Percentiles rank a stretch among this genome's conserved stretches.
Conservation (phyloP, 2,113 vertebrate species). For the Apodemus sylvaticus region DNA sequence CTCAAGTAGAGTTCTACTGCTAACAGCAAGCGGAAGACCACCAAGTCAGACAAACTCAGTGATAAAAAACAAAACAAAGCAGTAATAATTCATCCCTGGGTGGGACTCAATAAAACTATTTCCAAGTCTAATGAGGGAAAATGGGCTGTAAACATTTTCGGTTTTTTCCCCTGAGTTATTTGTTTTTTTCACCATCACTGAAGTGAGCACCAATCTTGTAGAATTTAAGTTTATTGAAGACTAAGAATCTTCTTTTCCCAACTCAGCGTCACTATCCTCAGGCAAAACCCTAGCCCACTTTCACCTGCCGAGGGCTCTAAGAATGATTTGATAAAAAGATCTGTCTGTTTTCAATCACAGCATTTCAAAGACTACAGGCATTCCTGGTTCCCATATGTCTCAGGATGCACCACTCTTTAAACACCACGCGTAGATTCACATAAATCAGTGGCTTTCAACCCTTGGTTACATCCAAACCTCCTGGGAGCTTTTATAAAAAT, state of each 20-base stretch:
- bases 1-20: neutral
- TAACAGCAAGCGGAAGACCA: neutral
- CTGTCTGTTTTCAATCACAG: neutral
- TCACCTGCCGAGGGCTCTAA: neutral
- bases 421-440: neutral
- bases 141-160: neutral
- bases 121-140: slow-evolving; percentile 26
- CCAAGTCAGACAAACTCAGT: neutral
- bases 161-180: neutral
- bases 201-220: neutral
- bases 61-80: neutral
- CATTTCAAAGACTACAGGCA: neutral
- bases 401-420: neutral
- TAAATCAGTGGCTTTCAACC: neutral
- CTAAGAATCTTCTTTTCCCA: neutral
- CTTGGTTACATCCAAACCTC: neutral
- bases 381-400: neutral
- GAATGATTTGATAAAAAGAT: neutral
- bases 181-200: neutral
- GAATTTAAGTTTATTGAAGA: neutral
- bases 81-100: neutral
- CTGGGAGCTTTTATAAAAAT: neutral
- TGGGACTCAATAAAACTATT: slow-evolving; percentile 38
- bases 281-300: neutral
- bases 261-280: neutral